Base-by-base conservation (phyloP, 1,140 invertebrate species). In the Trichonephila inaurata region DNA sequence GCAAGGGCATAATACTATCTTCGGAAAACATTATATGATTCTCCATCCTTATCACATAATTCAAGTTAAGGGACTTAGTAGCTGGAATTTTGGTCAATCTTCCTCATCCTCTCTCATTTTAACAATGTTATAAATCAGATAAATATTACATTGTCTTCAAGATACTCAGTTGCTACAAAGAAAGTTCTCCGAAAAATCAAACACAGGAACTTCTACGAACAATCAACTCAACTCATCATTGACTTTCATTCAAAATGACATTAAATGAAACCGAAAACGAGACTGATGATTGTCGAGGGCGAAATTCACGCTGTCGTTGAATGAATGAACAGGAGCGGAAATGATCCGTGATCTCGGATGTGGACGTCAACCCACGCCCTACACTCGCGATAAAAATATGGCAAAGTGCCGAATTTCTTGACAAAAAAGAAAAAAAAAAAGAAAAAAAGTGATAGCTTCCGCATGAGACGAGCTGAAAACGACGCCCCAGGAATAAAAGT, bases 281-380 rank as follows among this genome's bases (percentile, higher is more conserved):
- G 18, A 6, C 33, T 28, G 18, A 77, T 1, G 5, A 40, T 77
- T 69, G 72, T 19, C 28, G 72, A 77, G 72, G 16, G 33, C 5
- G 72, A 77, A 40, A 77, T 28, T 40, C 33, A 21, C 12, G 72
- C 28, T 77, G 72, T 33, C 72, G 72, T 77, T 77, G 33, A 77
- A 33, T 77, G 72, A 40, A 19, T 77, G 72, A 40, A 19, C 72
- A 77, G 33, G 28, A 77, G 33, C 72, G 72, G 72, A 77, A 77
- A 77, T 77, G 72, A 77, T 16, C 72, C 72, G 72, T 77, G 14
- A 77, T 24, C 28, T 77, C 72, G 72, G 72, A 77, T 77, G 33
- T 77, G 24, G 18, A 77, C 72, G 33, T 77, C 28, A 12, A 77
- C 28, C 72, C 72, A 77, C 24, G 28, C 28, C 72, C 18, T 16